A percentile compares a stretch with the other conserved stretches of the same genome.
phyloP scores from a whole-genome alignment of 2,888 invertebrate species.

The Hymenopus coronatus region DNA sequence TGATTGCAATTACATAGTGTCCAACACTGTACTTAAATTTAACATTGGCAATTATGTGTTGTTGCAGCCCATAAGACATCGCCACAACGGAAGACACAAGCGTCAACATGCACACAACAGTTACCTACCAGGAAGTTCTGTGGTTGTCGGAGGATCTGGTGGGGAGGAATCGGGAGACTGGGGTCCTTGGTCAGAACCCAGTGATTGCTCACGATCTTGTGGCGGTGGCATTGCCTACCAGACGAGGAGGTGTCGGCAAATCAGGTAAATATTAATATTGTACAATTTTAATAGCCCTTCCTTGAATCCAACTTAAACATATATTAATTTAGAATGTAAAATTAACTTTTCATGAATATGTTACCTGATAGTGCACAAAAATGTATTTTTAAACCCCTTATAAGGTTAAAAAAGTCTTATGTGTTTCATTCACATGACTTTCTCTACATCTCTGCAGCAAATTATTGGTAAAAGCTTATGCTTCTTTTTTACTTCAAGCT shows the following conservation, averaged over 20 bases:
- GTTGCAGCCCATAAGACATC: constrained; percentile 25
- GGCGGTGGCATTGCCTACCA: constrained; percentile 91
- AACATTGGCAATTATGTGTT: not conserved
- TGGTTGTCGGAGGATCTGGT: constrained; percentile 59
- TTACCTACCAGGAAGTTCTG: constrained; percentile 69
- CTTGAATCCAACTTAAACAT: too few relatives aligned
- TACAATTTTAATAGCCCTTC: too few relatives aligned
- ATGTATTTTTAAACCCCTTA: too few relatives aligned
- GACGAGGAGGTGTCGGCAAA: constrained; percentile 69
- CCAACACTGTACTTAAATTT: not conserved
- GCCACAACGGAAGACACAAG: constrained; percentile 53
- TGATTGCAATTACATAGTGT: too few relatives aligned
- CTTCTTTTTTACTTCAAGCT: too few relatives aligned
- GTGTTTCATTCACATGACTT: too few relatives aligned
- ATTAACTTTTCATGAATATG: too few relatives aligned
- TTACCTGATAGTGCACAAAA: too few relatives aligned
- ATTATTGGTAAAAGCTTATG: too few relatives aligned
- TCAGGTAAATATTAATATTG: constrained; percentile 51
- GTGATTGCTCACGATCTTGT: constrained; percentile 85
- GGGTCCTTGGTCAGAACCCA: constrained; percentile 81
- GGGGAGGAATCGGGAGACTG: constrained; percentile 66
- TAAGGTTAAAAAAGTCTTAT: too few relatives aligned
- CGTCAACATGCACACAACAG: constrained; percentile 61
- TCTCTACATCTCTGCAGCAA: too few relatives aligned
- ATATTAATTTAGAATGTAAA: too few relatives aligned